phyloP scores from a whole-genome alignment of 2,113 vertebrate species.

The Arenaria interpres region DNA sequence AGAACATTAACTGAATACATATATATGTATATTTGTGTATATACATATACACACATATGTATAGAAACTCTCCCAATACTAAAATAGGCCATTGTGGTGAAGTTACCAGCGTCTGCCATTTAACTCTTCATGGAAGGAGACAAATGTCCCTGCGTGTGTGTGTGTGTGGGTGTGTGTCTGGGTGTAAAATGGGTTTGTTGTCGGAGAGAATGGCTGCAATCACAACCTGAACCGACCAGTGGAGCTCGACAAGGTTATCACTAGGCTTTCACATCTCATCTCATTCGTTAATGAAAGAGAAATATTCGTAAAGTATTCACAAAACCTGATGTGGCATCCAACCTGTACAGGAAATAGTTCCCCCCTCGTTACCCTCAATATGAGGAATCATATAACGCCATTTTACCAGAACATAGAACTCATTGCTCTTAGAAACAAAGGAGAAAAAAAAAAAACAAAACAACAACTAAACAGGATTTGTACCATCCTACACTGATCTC shows the following conservation, averaged over 20 bases:
- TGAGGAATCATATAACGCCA: slow-evolving; percentile 70
- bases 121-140: slow-evolving; percentile 53
- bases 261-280: neutral
- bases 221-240: neutral
- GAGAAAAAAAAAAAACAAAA: neutral
- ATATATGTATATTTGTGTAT: slow-evolving; percentile 52
- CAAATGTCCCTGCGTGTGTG: neutral
- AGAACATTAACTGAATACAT: slow-evolving; percentile 54
- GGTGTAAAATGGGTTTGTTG: neutral
- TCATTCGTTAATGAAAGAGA: slow-evolving; percentile 50
- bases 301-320: neutral
- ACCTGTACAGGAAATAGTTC: neutral
- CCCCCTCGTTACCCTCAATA: slow-evolving; percentile 73
- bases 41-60: slow-evolving; percentile 55
- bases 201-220: slow-evolving; percentile 30
- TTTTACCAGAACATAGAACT: neutral
- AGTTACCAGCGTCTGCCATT: slow-evolving; percentile 58
- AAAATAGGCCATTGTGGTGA: slow-evolving; percentile 89
- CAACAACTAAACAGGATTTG: neutral
- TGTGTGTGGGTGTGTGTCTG: neutral
- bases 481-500: neutral
- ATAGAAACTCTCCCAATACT: slow-evolving; percentile 63
- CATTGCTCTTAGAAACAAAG: neutral
- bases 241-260: neutral
- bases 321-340: neutral